phyloP scores from a whole-genome alignment of 2,797 vertebrate species.

The Heliangelus exortis region DNA sequence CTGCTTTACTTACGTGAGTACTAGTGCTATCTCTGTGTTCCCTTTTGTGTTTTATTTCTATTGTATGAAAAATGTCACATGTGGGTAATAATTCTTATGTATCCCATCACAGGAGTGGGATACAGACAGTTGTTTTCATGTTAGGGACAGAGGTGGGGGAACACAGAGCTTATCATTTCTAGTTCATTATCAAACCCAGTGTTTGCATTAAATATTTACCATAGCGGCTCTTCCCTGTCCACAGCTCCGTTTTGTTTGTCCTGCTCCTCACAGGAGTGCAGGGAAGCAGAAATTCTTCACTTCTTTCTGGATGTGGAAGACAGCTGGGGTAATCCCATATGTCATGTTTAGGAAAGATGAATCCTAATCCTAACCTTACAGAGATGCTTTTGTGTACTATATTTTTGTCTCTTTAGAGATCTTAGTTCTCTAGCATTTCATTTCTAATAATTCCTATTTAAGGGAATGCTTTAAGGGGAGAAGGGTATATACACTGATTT shows the following conservation, averaged over 20 bases:
- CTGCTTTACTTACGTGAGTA: not conserved
- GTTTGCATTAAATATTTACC: not conserved
- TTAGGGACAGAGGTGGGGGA: not conserved
- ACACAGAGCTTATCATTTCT: not conserved
- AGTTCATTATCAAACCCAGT: not conserved
- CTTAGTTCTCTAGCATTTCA: not conserved
- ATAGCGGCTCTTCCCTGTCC: not conserved
- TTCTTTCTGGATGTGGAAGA: not conserved
- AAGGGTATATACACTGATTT: not conserved
- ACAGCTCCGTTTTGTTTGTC: not conserved
- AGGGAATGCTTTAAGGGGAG: not conserved
- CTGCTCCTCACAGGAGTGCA: not conserved
- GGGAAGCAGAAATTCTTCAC: not conserved
- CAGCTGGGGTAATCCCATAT: not conserved
- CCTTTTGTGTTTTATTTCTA: not conserved
- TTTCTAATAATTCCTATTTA: not conserved
- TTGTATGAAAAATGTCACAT: not conserved
- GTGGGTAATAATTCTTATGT: not conserved
- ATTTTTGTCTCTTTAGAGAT: not conserved
- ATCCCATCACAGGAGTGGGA: not conserved
- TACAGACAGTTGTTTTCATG: not conserved
- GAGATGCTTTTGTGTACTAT: not conserved
- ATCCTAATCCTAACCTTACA: not conserved
- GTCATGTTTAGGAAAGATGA: not conserved
- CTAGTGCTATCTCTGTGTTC: not conserved